A percentile compares a stretch with the other conserved stretches of the same genome.
Conservation (phyloP, 2,797 vertebrate species). For the Pseudopleuronectes americanus region DNA sequence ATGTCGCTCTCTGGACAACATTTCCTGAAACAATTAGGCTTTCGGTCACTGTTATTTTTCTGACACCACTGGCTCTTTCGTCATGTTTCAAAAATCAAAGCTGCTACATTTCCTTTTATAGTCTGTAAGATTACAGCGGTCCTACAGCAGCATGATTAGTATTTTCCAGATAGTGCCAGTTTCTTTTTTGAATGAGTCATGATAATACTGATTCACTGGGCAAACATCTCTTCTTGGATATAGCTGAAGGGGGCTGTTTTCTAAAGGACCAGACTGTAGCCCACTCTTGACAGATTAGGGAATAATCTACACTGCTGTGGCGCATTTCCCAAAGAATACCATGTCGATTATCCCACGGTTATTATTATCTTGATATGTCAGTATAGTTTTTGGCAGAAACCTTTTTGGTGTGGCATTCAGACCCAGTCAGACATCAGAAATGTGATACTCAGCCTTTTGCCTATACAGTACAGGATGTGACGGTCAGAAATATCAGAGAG, state of each 20-base stretch:
- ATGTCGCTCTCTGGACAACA: neutral
- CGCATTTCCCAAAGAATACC: neutral
- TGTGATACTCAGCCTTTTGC: neutral
- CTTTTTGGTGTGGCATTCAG: neutral
- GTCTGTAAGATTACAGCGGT: neutral
- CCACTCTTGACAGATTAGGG: neutral
- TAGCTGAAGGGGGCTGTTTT: neutral
- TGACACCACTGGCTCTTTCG: neutral
- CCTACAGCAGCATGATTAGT: conserved; percentile 1
- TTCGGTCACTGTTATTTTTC: neutral
- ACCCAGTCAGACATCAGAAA: neutral
- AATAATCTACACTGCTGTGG: neutral
- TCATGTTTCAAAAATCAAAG: conserved; percentile 40
- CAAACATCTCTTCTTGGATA: conserved; percentile 19
- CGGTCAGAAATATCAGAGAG: neutral
- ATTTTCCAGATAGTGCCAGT: conserved; percentile 10
- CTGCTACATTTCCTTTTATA: conserved; percentile 60
- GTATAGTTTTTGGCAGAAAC: conserved; percentile 9
- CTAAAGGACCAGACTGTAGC: neutral
- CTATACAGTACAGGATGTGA: neutral
- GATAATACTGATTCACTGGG: conserved; percentile 28
- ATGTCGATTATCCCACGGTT: neutral
- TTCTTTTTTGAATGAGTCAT: conserved; percentile 47
- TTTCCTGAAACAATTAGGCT: neutral
- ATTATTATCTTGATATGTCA: neutral